Conservation (phyloP, 2,888 invertebrate genomes). For the Caenorhabditis auriculariae region DNA sequence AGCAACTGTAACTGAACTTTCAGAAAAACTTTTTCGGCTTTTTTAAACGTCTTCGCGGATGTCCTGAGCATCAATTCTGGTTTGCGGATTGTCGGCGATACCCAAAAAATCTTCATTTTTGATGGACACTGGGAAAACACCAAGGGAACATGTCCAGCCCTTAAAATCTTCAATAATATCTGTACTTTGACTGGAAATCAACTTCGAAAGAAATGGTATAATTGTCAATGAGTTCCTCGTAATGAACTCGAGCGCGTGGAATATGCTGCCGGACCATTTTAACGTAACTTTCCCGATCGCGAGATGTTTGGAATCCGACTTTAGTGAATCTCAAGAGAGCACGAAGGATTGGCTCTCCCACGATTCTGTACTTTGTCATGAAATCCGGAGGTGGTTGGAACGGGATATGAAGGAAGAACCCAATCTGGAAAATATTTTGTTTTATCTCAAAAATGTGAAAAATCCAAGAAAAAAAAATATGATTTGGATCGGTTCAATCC, state of each 20-base stretch:
- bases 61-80: slow-evolving; percentile 29
- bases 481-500: no score
- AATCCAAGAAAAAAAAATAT: no score
- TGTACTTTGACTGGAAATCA: no score
- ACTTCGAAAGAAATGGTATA: slow-evolving; percentile 46
- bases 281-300: slow-evolving; percentile 49
- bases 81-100: slow-evolving; percentile 42
- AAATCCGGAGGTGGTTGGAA: slow-evolving; percentile 55
- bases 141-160: slow-evolving; percentile 53
- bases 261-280: slow-evolving; percentile 39
- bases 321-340: slow-evolving; percentile 53
- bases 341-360: slow-evolving; percentile 49
- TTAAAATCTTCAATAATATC: no score
- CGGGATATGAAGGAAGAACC: slow-evolving; percentile 59
- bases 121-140: slow-evolving; percentile 58
- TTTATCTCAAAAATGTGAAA: neutral
- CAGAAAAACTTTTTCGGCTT: neutral
- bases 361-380: slow-evolving; percentile 52
- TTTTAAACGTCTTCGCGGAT: slow-evolving; percentile 34
- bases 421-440: slow-evolving; percentile 30
- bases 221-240: slow-evolving; percentile 44
- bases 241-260: slow-evolving; percentile 42
- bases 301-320: slow-evolving; percentile 58
- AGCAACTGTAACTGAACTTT: slow-evolving; percentile 23
- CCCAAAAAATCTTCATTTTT: slow-evolving; percentile 55